Percentiles rank a stretch among this genome's conserved stretches.
phyloP scores from a whole-genome alignment of 2,888 invertebrate species.

The Cyclophora albipunctata region DNA sequence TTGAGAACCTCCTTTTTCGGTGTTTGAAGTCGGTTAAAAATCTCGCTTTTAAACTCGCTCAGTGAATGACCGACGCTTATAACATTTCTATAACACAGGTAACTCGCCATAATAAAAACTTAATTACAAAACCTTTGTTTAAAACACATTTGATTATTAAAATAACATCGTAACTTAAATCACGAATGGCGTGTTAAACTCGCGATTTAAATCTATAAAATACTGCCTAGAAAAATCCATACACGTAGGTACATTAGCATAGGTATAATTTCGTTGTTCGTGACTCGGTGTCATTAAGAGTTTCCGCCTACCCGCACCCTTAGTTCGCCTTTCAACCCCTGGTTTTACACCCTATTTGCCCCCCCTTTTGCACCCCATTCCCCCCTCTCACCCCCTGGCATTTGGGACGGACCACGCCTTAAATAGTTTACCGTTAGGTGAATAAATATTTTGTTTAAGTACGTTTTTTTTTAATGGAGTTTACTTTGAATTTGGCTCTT shows the following conservation, averaged over 20 bases:
- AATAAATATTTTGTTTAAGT: conserved; percentile 26
- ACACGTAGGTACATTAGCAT: conserved; percentile 2
- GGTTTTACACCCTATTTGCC: conserved; percentile 19
- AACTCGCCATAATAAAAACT: too few species aligned
- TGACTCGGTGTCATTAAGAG: conserved; percentile 62
- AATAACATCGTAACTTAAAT: conserved; percentile 20
- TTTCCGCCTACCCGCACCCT: conserved; percentile 43
- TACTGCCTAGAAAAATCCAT: conserved; percentile 16
- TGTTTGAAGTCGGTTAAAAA: too few species aligned
- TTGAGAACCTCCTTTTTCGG: too few species aligned
- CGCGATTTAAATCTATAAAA: conserved; percentile 24
- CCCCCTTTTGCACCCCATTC: conserved; percentile 6
- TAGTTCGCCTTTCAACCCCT: conserved; percentile 24
- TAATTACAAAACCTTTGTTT: background rate
- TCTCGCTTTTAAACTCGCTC: too few species aligned
- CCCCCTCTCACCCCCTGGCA: conserved; percentile 28
- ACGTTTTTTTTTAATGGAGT: conserved; percentile 13
- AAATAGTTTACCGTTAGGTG: conserved; percentile 29
- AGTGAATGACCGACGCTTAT: too few species aligned
- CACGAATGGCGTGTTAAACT: conserved; percentile 27
- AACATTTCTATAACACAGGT: too few species aligned
- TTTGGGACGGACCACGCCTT: conserved; percentile 39
- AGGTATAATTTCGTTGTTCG: conserved; percentile 52
- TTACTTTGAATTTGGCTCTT: too few species aligned
- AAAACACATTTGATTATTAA: conserved; percentile 10